phyloP scores from a whole-genome alignment of 2,113 vertebrate genomes.

The Istiophorus platypterus region DNA sequence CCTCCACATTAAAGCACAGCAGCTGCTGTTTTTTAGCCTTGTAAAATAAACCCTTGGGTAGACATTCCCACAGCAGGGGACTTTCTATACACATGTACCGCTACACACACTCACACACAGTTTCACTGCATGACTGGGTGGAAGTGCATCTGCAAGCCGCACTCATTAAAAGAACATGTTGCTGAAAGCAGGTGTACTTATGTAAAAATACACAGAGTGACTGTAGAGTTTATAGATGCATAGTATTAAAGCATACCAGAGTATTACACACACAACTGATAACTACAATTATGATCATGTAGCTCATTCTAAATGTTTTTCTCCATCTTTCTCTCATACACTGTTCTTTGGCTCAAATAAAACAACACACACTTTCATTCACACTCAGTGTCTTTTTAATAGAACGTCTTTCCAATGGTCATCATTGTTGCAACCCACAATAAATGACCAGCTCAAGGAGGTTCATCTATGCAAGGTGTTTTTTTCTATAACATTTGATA shows the following conservation, averaged over 20 bases:
- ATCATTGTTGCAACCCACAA: slow-evolving; percentile 65
- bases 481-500: slow-evolving; percentile 50
- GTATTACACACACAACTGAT: slow-evolving; percentile 7
- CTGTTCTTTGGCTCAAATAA: slow-evolving; percentile 31
- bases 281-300: slow-evolving; percentile 17
- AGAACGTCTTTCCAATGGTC: slow-evolving; percentile 53
- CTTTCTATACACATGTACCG: slow-evolving; percentile 26
- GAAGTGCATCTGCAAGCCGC: slow-evolving; percentile 36
- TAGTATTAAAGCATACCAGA: neutral
- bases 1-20: slow-evolving; percentile 35
- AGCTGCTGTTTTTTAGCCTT: slow-evolving; percentile 50
- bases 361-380: slow-evolving; percentile 20
- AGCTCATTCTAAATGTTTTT: too few species aligned
- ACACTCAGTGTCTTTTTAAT: slow-evolving; percentile 56
- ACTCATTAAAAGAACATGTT: slow-evolving; percentile 43
- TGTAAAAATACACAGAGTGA: slow-evolving; percentile 2
- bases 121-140: slow-evolving; percentile 7
- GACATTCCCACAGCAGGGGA: slow-evolving; percentile 44
- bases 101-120: slow-evolving; percentile 13
- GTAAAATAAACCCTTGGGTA: slow-evolving; percentile 52
- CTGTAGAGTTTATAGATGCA: neutral
- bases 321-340: slow-evolving; percentile 30
- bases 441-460: slow-evolving; percentile 57
- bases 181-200: slow-evolving; percentile 30
- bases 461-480: slow-evolving; percentile 50